Percentiles rank a stretch among this genome's conserved stretches.
These are phyloP conservation scores for Synaphobranchus kaupii DNA, from an alignment of 2,797 vertebrate species.

Conservation along the genomic window DNA sequence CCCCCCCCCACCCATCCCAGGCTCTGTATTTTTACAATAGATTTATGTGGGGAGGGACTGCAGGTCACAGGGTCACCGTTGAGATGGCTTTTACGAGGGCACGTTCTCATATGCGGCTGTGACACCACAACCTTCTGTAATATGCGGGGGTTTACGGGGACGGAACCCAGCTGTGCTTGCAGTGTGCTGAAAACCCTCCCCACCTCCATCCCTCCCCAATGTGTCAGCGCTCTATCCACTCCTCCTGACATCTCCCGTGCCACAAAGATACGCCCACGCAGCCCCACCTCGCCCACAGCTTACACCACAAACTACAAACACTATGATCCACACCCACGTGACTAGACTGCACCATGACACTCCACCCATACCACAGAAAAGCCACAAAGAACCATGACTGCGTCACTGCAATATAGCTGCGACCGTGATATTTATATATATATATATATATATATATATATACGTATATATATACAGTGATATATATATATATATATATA, in stretches of 20 bases:
- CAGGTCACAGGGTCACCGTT: slow-evolving; percentile 30
- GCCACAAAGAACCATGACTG: background rate
- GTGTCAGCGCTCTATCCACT: background rate
- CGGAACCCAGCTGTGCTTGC: slow-evolving; percentile 23
- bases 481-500: background rate
- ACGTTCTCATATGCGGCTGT: slow-evolving; percentile 33
- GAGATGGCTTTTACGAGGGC: slow-evolving; percentile 42
- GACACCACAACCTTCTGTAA: slow-evolving; percentile 36
- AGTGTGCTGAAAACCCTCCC: background rate
- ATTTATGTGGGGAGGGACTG: slow-evolving; percentile 15
- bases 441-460: background rate
- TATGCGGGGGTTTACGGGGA: slow-evolving; percentile 26
- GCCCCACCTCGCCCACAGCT: background rate
- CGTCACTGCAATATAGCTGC: background rate
- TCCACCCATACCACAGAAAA: background rate
- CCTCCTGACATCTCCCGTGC: background rate
- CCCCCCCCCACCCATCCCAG: background rate
- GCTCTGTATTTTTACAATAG: slow-evolving; percentile 36
- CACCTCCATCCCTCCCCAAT: too few species aligned
- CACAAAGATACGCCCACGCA: background rate
- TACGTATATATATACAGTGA: too few species aligned
- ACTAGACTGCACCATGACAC: background rate
- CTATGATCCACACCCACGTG: background rate
- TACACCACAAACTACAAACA: background rate
- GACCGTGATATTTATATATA: background rate